Conservation (phyloP, 2,888 invertebrate species). For the Hymenopus coronatus region DNA sequence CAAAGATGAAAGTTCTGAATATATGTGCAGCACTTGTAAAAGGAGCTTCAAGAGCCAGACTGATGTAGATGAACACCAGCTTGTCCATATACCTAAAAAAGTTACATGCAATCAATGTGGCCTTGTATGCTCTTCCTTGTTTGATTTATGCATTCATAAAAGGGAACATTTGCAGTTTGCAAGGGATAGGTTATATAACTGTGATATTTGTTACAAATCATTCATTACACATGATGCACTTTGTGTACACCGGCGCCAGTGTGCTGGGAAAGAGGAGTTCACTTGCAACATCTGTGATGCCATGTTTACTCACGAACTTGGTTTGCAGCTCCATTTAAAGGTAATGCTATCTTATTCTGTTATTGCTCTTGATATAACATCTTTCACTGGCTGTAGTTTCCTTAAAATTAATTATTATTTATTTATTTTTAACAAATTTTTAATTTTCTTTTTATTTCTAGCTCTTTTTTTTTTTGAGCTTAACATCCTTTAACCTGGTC, state of each 20-base stretch:
- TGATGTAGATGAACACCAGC: not conserved
- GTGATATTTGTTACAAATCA: not conserved
- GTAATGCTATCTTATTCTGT: not conserved
- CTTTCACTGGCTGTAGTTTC: no score
- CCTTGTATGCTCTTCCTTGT: not conserved
- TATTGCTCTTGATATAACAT: no score
- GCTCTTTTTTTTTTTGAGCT: no score
- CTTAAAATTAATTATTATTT: no score
- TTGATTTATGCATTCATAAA: not conserved
- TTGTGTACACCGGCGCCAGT: not conserved
- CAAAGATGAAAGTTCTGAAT: not conserved
- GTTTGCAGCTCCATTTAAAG: not conserved
- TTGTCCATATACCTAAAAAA: not conserved
- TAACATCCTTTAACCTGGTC: no score
- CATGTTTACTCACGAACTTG: not conserved
- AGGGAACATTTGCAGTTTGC: not conserved
- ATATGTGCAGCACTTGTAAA: not conserved
- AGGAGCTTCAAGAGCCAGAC: not conserved
- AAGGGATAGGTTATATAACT: not conserved
- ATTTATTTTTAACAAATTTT: no score
- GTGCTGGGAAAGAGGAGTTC: not conserved
- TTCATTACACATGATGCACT: not conserved
- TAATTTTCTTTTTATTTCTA: no score
- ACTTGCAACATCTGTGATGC: not conserved
- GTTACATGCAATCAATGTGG: not conserved